Percentiles rank a stretch among this genome's conserved stretches.
Conservation (phyloP, 2,113 vertebrate species). For the Trichomycterus rosablanca region DNA sequence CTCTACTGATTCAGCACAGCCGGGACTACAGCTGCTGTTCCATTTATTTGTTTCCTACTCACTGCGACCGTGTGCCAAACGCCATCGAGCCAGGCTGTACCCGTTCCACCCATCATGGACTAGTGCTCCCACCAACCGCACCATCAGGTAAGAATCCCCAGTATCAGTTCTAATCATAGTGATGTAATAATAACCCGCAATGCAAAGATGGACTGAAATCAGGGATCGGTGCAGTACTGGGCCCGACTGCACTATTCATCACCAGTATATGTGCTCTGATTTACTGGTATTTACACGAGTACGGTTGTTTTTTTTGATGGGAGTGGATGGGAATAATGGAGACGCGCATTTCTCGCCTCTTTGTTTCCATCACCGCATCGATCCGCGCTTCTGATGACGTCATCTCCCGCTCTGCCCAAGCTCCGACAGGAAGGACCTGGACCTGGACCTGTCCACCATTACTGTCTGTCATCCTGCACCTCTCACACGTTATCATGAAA, state of each 20-base stretch:
- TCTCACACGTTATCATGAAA: too few relatives aligned
- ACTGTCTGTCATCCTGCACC: too few relatives aligned
- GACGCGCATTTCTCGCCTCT: neutral
- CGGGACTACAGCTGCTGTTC: slow-evolving; percentile 42
- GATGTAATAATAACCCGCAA: neutral
- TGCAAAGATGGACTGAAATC: too few relatives aligned
- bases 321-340: neutral
- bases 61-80: slow-evolving; percentile 45
- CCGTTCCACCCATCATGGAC: slow-evolving; percentile 48
- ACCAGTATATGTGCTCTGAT: too few relatives aligned
- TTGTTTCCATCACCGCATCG: slow-evolving; percentile 18
- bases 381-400: slow-evolving; percentile 23
- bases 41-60: slow-evolving; percentile 38
- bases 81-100: slow-evolving; percentile 33
- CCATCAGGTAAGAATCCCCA: slow-evolving; percentile 43
- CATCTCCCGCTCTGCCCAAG: slow-evolving; percentile 5
- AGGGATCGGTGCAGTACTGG: too few relatives aligned
- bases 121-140: slow-evolving; percentile 38
- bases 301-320: neutral
- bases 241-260: too few relatives aligned
- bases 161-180: neutral
- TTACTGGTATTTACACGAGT: too few relatives aligned
- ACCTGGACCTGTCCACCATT: slow-evolving; percentile 5
- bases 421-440: slow-evolving; percentile 5
- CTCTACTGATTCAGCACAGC: slow-evolving; percentile 40